A percentile compares a stretch with the other conserved stretches of the same genome.
Evolutionary conservation across 2,888 invertebrate genomes (phyloP).

Genomic region (Tubiluchus corallicola): DNA sequence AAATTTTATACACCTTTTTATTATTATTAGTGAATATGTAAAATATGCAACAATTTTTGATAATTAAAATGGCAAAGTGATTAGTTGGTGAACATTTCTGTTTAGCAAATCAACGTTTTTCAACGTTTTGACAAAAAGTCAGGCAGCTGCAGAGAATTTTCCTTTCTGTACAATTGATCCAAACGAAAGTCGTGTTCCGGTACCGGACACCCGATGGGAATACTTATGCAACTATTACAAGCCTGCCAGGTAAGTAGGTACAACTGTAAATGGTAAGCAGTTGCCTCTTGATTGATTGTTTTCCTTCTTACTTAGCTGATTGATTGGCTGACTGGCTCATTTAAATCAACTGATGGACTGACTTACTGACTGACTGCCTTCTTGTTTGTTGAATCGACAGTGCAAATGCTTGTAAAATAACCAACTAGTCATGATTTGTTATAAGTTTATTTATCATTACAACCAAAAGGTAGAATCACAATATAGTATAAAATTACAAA

Average conservation of each 20-base stretch:
- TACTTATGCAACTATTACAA: conserved; percentile 83
- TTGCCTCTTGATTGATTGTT: no score
- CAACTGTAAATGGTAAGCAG: no score
- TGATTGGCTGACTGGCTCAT: no score
- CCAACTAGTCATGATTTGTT: no score
- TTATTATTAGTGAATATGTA: conserved; percentile 5
- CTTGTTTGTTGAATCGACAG: no score
- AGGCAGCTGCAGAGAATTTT: conserved; percentile 93
- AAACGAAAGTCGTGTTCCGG: conserved; percentile 98
- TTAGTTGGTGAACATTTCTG: conserved; percentile 10
- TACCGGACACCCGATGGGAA: conserved; percentile 83
- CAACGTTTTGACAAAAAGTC: conserved; percentile 93
- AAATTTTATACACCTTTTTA: not conserved
- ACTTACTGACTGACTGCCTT: no score
- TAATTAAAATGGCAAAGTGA: not conserved
- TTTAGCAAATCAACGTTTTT: conserved; percentile 84
- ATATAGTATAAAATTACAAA: no score
- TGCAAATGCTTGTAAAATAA: no score
- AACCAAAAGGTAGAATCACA: no score
- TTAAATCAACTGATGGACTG: no score
- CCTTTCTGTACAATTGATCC: conserved; percentile 99
- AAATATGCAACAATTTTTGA: not conserved
- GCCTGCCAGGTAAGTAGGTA: conserved; percentile 59
- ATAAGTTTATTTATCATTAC: no score
- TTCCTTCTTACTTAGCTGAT: no score